phyloP scores from a whole-genome alignment of 1,140 invertebrate genomes.

The Stegodyphus dumicola region DNA sequence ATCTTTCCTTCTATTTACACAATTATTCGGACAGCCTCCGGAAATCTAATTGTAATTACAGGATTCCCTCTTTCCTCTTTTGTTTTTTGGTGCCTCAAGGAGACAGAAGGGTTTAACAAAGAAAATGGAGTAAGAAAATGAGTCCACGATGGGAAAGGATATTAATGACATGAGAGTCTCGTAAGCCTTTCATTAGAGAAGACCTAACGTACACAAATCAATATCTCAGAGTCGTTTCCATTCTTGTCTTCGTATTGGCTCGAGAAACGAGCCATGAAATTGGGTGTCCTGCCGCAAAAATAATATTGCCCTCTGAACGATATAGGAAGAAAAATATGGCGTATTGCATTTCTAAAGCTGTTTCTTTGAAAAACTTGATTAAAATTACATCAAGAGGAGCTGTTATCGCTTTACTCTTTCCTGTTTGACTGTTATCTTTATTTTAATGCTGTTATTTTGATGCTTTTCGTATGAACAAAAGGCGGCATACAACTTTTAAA shows the following conservation, averaged over 20 bases:
- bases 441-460: too few relatives aligned
- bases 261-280: conserved; percentile 9
- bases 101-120: not conserved
- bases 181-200: conserved; percentile 31
- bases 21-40: conserved; percentile 21
- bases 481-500: too few relatives aligned
- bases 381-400: too few relatives aligned
- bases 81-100: not conserved
- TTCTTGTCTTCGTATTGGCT: conserved; percentile 11
- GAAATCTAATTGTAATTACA: conserved; percentile 39
- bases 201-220: conserved; percentile 34
- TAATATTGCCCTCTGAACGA: too few relatives aligned
- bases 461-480: too few relatives aligned
- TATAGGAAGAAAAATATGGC: too few relatives aligned
- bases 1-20: conserved; percentile 21
- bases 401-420: too few relatives aligned
- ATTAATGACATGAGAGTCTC: conserved; percentile 17
- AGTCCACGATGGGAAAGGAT: not conserved
- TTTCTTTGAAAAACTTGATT: too few relatives aligned
- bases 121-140: conserved; percentile 4
- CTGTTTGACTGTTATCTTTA: too few relatives aligned
- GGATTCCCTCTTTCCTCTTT: not conserved
- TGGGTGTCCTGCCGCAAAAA: conserved; percentile 14
- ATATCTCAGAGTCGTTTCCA: conserved; percentile 13
- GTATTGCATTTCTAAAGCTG: too few relatives aligned